Percentiles rank a stretch among this genome's conserved stretches.
phyloP scores from a whole-genome alignment of 2,888 invertebrate species.

The Scelioninae gen. 1 region DNA sequence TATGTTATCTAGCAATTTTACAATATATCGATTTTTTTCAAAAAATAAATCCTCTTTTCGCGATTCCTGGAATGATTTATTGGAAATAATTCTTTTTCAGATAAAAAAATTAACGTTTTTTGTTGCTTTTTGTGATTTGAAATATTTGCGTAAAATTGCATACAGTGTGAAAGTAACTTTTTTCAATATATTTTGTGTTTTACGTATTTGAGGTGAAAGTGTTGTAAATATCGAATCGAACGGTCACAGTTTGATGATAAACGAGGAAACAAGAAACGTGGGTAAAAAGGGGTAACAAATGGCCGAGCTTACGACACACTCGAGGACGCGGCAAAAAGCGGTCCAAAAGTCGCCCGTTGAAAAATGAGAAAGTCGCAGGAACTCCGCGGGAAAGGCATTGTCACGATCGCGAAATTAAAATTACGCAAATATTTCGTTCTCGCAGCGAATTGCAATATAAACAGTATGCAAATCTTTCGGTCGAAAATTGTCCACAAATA shows the following conservation, averaged over 20 bases:
- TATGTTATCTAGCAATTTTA: too few species aligned
- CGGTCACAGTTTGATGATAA: constrained; percentile 51
- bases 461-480: background rate
- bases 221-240: constrained; percentile 46
- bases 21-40: too few species aligned
- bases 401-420: constrained; percentile 49
- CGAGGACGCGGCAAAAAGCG: constrained; percentile 48
- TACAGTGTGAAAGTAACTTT: background rate
- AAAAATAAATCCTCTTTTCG: too few species aligned
- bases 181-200: constrained; percentile 1
- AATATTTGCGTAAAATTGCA: background rate
- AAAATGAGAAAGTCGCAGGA: constrained; percentile 52
- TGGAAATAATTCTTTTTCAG: background rate
- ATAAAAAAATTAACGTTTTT: background rate
- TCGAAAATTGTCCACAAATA: background rate
- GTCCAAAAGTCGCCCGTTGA: constrained; percentile 48
- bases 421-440: constrained; percentile 22
- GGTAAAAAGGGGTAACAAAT: constrained; percentile 53
- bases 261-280: constrained; percentile 50
- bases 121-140: background rate
- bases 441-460: background rate
- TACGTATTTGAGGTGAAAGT: constrained; percentile 29
- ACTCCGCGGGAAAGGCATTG: constrained; percentile 47
- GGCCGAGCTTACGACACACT: constrained; percentile 51
- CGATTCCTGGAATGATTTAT: too few species aligned